Conservation (phyloP, 2,797 vertebrate species). For the Lemur catta region DNA sequence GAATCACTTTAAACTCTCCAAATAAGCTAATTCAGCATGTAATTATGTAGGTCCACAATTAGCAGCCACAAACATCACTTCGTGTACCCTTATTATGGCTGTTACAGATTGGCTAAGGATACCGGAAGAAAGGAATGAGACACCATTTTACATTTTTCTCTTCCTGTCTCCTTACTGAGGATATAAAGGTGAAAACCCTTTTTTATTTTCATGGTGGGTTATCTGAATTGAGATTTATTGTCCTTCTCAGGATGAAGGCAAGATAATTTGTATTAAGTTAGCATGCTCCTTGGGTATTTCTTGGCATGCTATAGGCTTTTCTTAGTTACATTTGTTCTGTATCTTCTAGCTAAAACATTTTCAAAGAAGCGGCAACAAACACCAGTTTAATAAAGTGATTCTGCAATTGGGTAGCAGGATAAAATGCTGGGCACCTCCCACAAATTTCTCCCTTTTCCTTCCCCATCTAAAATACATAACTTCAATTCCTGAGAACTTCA, state of each 20-base stretch:
- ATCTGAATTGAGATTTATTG: slow-evolving; percentile 33
- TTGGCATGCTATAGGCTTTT: not conserved
- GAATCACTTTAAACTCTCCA: not conserved
- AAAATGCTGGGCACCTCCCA: not conserved
- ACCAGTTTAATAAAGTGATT: not conserved
- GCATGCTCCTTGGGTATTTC: not conserved
- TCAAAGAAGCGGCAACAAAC: not conserved
- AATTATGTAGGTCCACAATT: not conserved
- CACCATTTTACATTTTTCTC: not conserved
- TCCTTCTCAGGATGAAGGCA: not conserved
- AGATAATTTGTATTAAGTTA: slow-evolving; percentile 31
- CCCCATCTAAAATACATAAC: not conserved
- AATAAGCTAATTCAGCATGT: not conserved
- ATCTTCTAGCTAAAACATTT: not conserved
- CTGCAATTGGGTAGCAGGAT: not conserved
- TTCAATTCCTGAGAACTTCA: not conserved
- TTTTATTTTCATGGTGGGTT: not conserved
- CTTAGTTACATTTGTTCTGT: not conserved
- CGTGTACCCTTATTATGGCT: not conserved
- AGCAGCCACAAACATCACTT: not conserved
- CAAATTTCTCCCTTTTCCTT: not conserved
- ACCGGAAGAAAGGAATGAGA: not conserved
- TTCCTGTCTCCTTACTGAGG: not conserved
- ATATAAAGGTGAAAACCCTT: not conserved
- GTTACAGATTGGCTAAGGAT: not conserved